These are phyloP conservation scores for Cheilosia urbana DNA, from an alignment of 2,888 invertebrate species.

Conservation along the genomic window DNA sequence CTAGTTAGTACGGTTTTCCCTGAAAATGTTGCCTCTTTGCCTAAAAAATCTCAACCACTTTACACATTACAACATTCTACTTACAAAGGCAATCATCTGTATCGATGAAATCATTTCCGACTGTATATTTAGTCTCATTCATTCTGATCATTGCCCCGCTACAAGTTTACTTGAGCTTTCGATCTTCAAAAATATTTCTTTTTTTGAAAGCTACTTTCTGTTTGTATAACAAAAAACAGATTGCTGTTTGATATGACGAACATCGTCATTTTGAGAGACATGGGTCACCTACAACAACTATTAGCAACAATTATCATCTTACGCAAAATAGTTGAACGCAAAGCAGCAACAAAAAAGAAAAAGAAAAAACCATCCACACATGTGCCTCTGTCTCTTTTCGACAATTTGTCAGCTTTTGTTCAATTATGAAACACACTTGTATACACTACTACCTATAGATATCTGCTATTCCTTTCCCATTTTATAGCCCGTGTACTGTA, in stretches of 20 bases:
- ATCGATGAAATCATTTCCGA: conserved; percentile 3
- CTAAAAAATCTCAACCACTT: no score
- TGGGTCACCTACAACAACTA: conserved; percentile 35
- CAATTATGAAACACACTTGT: conserved; percentile 55
- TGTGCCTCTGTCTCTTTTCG: conserved; percentile 39
- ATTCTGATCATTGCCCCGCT: not conserved
- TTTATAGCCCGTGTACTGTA: conserved; percentile 16
- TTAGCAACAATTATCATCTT: conserved; percentile 71
- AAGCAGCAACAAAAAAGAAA: conserved; percentile 6
- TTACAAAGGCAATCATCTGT: not conserved
- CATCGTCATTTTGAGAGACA: conserved; percentile 12
- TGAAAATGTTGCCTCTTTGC: no score
- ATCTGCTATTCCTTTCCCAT: conserved; percentile 17
- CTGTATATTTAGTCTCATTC: not conserved
- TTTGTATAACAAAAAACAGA: conserved; percentile 33
- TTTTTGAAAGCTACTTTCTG: conserved; percentile 7
- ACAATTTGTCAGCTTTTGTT: conserved; percentile 49
- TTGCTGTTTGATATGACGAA: conserved; percentile 42
- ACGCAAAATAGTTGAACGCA: conserved; percentile 35
- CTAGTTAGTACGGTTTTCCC: no score
- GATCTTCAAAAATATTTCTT: conserved; percentile 22
- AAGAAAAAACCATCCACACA: conserved; percentile 6
- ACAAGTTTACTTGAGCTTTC: conserved; percentile 33
- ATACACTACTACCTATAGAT: conserved; percentile 42
- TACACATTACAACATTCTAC: no score